Conservation (phyloP, 1,140 invertebrate species). For the Camponotus pennsylvanicus region DNA sequence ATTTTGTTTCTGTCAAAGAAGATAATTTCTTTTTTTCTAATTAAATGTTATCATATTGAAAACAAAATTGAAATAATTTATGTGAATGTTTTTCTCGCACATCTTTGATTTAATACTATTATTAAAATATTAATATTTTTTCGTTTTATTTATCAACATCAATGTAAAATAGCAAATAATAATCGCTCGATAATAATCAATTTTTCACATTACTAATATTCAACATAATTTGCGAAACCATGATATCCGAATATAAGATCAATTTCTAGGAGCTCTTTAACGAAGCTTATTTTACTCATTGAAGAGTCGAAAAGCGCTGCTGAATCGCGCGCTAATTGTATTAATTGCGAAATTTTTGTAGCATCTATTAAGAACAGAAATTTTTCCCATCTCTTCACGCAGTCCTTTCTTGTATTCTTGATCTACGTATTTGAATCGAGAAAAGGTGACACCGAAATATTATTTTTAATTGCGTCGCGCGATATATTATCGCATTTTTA, state of each 20-base stretch:
- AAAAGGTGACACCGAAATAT: constrained; percentile 8
- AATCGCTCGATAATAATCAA: not conserved
- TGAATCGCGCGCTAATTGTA: constrained; percentile 20
- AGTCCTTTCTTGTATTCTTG: not conserved
- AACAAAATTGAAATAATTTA: not conserved
- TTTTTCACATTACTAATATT: not conserved
- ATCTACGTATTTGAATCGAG: constrained; percentile 34
- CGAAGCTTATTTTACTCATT: no score
- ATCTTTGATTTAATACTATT: not conserved
- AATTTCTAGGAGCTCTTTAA: no score
- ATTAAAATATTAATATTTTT: not conserved
- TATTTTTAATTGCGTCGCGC: constrained; percentile 33
- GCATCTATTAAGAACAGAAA: not conserved
- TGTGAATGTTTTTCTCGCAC: not conserved
- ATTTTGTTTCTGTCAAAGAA: not conserved
- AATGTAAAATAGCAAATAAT: no score
- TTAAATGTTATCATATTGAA: not conserved
- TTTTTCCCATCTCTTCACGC: not conserved
- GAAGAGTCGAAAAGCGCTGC: no score
- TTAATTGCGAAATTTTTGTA: constrained; percentile 40
- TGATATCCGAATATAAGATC: no score
- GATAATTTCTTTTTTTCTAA: not conserved
- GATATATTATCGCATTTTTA: not conserved
- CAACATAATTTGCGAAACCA: not conserved
- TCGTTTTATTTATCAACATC: not conserved